Evolutionary conservation across 2,113 vertebrate species (phyloP), one percentile per base, ranked within the genome.

Genomic region (Mus musculus): DNA sequence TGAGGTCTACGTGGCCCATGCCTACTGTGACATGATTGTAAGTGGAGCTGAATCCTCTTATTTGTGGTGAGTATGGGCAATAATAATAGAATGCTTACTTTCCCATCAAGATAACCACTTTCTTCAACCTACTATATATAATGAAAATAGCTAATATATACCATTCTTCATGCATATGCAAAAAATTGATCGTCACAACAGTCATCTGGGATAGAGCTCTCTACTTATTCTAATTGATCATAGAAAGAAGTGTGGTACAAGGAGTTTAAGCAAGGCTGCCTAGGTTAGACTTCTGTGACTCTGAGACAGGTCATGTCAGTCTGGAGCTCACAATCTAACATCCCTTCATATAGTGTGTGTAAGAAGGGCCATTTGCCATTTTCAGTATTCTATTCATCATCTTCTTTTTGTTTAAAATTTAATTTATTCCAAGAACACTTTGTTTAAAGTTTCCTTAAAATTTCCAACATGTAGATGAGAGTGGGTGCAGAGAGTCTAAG

Each of bases 361-460:
- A 72, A 28, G 22, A 3, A 91, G 9, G n/a, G 8, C 36, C 1
- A n/a, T 26, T 67, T 82, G 28, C 14, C 6, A 2, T 11, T 36
- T 28, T 59, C 42, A 39, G 88, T 30, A 61, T 3, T 88, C 67
- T 17, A 59, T 54, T 72, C 72, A 30, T 17, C 13, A 69, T 71
- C 33, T 93, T 96, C 28, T 0, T 97, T 97, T 97, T 95, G 93
- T 76, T 56, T 65, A 59, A 77, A 95, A 75, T 78, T 52, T 52
- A 42, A 8, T 92, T 89, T 93, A 39, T 89, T 65, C 59, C 59
- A 78, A 63, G 9, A 42, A 78, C 30, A 46, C 0, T 59, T 63
- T 73, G 61, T 65, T 17, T 14, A 87, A 84, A 69, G 10, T 69
- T 1, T 49, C 39, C 11, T 86, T 91, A 89, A 87, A 88, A 87